Percentiles rank a stretch among this genome's conserved stretches.
Evolutionary conservation across 1,140 invertebrate genomes (phyloP).

Genomic region (Centruroides sculpturatus): DNA sequence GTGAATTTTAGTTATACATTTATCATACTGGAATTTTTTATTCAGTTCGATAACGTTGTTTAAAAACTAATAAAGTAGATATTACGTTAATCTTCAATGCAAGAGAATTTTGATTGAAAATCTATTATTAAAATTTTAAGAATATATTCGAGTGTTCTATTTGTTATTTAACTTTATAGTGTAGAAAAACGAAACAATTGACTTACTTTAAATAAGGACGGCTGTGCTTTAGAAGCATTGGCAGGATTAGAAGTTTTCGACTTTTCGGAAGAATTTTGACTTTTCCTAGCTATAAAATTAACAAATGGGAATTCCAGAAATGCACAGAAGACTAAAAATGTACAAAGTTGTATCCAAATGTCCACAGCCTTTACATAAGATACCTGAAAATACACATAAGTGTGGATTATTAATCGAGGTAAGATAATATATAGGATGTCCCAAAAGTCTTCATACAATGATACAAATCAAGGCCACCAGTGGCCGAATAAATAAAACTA

Average conservation of each 20-base stretch:
- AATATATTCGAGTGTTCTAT: slow-evolving; percentile 4
- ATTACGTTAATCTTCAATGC: no score
- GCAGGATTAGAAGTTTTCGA: slow-evolving; percentile 1
- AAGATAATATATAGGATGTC: no score
- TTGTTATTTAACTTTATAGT: neutral
- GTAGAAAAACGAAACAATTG: neutral
- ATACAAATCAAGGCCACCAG: no score
- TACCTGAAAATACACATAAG: slow-evolving; percentile 1
- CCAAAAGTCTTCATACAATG: no score
- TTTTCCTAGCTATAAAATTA: slow-evolving; percentile 19
- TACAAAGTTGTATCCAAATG: slow-evolving; percentile 26
- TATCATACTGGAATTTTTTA: no score
- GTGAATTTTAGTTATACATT: no score
- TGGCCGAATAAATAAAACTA: no score
- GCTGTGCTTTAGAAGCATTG: slow-evolving; percentile 5
- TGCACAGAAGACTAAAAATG: slow-evolving; percentile 27
- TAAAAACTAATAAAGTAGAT: no score
- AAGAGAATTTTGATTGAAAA: no score
- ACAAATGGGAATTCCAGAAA: slow-evolving; percentile 29
- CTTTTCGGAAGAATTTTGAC: neutral
- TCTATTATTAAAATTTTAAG: neutral
- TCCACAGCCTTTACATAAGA: slow-evolving; percentile 30
- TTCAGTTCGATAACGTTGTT: no score
- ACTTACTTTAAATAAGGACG: neutral
- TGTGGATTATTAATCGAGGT: no score